Conservation (phyloP, 53 echinoderm and acorn worm species). For the Paelopatides confundens region DNA sequence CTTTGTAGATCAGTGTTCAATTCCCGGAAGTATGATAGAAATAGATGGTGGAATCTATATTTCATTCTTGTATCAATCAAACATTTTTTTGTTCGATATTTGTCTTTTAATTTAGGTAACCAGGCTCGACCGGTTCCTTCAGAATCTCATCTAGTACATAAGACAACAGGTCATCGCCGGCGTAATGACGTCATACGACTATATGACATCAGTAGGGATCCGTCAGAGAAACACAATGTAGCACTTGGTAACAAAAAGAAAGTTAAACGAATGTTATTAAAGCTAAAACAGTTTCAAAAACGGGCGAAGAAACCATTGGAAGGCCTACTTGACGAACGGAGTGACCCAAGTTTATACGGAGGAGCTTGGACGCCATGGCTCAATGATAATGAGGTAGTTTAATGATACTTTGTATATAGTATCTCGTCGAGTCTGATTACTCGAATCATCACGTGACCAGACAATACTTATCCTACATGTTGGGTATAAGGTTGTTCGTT, state of each 20-base stretch:
- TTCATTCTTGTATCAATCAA: no score
- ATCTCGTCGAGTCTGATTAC: no score
- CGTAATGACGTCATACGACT: conserved; percentile 47
- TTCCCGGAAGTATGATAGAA: no score
- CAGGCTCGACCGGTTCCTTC: not conserved
- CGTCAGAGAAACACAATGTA: conserved; percentile 53
- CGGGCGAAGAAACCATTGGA: conserved; percentile 24
- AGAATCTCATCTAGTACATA: not conserved
- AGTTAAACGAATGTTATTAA: conserved; percentile 36
- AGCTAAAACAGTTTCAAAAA: conserved; percentile 40
- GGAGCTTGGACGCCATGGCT: conserved; percentile 70
- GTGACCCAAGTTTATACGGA: conserved; percentile 42
- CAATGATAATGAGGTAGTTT: not conserved
- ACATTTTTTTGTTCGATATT: not conserved
- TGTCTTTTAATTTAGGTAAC: not conserved
- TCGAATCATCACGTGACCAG: no score
- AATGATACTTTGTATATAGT: no score
- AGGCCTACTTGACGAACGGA: conserved; percentile 14
- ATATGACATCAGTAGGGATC: conserved; percentile 57
- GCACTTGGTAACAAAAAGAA: conserved; percentile 20
- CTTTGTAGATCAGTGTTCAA: no score
- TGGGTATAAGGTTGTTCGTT: no score
- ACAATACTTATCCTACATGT: no score
- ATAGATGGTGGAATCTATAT: no score
- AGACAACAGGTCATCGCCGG: not conserved